Base-by-base conservation (phyloP, 2,113 vertebrate genomes). In the Aramus guarauna region DNA sequence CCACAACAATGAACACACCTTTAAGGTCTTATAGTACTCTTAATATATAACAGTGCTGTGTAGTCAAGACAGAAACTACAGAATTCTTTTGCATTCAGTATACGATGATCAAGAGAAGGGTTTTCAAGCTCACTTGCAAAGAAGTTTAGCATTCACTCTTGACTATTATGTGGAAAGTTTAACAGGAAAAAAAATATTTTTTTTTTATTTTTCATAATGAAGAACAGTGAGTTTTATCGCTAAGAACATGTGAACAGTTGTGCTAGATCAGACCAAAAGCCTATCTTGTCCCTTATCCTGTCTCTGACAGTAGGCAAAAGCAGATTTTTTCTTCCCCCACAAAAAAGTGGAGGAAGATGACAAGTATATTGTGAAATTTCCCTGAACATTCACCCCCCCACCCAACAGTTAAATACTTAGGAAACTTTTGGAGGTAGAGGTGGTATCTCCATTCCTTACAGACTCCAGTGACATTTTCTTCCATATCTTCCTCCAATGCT, bases 261-360 rank as follows among this genome's bases (percentile, higher is more conserved):
- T 72, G 34, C 34, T 55, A 85, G 60, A 94, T 93, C 88, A 94
- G 48, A 90, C 58, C 82, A 32, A 90, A 92, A 92, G 30, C 45
- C 67, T 62, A 85, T 83, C 95, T 83, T 27, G 66, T 60, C 45
- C 63, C 0, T 2, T 88, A 92, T 94, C 62, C 75, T 85, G 82
- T 88, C 78, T 94, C 85, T 94, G 91, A 93, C 82, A 88, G 85
- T 39, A 85, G 78, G 53, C 41, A 83, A 90, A 93, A 93, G 45
- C 88, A 95, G 78, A 90, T 92, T n/a, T n/a, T n/a, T n/a, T n/a
- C n/a, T n/a, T n/a, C n/a, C n/a, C n/a, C n/a, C n/a, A n/a, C 39
- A 90, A 92, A 93, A 93, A 68, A 39, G 43, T 75, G 32, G 43
- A 82, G 32, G 74, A 94, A 83, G 39, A 76, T 85, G 39, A 66